Evolutionary conservation across 2,888 invertebrate genomes (phyloP).

Genomic region (Melieria crassipennis): DNA sequence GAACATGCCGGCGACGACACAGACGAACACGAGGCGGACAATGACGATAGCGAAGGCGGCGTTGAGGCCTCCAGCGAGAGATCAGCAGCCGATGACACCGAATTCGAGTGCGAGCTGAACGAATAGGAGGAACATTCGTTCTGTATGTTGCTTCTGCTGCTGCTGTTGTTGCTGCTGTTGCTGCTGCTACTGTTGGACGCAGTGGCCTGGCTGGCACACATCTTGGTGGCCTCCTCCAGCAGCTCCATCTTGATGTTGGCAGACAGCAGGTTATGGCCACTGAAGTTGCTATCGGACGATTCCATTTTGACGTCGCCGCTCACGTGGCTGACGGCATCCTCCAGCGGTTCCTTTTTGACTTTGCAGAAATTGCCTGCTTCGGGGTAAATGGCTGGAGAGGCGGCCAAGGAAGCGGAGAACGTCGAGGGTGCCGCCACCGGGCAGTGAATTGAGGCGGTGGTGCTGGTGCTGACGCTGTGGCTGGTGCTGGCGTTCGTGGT

Average conservation of each 20-base stretch:
- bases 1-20: conserved; percentile 57
- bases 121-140: conserved; percentile 51
- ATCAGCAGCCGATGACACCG: conserved; percentile 57
- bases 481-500: conserved; percentile 38
- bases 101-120: conserved; percentile 53
- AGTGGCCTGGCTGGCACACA: conserved; percentile 18
- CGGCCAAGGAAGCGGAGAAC: conserved; percentile 26
- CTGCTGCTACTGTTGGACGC: conserved; percentile 20
- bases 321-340: conserved; percentile 42
- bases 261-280: conserved; percentile 40
- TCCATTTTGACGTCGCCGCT: conserved; percentile 12
- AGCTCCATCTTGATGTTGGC: conserved; percentile 50
- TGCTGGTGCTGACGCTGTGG: conserved; percentile 29
- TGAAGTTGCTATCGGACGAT: conserved; percentile 26
- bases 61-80: conserved; percentile 64
- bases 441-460: conserved; percentile 24
- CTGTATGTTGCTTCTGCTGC: conserved; percentile 21
- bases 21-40: conserved; percentile 66
- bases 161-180: conserved; percentile 42
- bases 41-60: conserved; percentile 65
- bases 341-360: conserved; percentile 55
- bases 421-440: conserved; percentile 7
- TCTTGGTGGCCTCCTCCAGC: conserved; percentile 43
- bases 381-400: conserved; percentile 19
- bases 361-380: conserved; percentile 47